phyloP scores from a whole-genome alignment of 2,888 invertebrate genomes.

The Agrotis segetum region DNA sequence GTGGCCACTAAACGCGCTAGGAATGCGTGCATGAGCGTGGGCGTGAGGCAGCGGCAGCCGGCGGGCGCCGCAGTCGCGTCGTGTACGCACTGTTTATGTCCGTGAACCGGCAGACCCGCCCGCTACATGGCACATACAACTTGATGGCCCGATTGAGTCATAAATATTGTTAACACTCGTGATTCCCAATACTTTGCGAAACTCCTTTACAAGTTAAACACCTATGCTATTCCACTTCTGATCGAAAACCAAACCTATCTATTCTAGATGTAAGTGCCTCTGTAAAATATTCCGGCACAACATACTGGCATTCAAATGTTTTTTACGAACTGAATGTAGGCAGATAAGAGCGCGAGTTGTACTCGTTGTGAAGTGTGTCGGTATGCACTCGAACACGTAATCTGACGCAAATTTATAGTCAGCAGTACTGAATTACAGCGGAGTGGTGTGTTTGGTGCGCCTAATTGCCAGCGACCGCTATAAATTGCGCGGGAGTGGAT shows the following conservation, averaged over 20 bases:
- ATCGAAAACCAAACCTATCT: constrained; percentile 9
- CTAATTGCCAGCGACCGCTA: constrained; percentile 64
- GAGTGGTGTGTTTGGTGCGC: constrained; percentile 45
- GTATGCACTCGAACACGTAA: constrained; percentile 58
- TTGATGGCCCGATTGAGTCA: constrained; percentile 43
- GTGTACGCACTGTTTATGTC: constrained; percentile 45
- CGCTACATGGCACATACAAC: constrained; percentile 51
- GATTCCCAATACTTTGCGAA: constrained; percentile 37
- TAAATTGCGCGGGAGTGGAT: constrained; percentile 65
- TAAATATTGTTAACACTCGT: constrained; percentile 51
- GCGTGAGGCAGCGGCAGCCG: constrained; percentile 21
- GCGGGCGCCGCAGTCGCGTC: constrained; percentile 12
- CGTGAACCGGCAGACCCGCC: not conserved
- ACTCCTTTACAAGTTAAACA: constrained; percentile 19
- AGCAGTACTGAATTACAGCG: constrained; percentile 34
- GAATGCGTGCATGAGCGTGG: constrained; percentile 30
- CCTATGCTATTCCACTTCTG: constrained; percentile 19
- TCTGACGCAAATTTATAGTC: constrained; percentile 61
- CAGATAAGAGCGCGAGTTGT: constrained; percentile 20
- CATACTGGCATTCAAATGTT: constrained; percentile 18
- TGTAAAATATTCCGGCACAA: constrained; percentile 9
- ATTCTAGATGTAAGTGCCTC: constrained; percentile 1
- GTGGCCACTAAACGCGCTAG: constrained; percentile 29
- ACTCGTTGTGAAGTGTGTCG: constrained; percentile 31
- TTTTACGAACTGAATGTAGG: constrained; percentile 27